Base-by-base conservation (phyloP, 2,113 vertebrate genomes). In the Forbesichthys papilliferus region DNA sequence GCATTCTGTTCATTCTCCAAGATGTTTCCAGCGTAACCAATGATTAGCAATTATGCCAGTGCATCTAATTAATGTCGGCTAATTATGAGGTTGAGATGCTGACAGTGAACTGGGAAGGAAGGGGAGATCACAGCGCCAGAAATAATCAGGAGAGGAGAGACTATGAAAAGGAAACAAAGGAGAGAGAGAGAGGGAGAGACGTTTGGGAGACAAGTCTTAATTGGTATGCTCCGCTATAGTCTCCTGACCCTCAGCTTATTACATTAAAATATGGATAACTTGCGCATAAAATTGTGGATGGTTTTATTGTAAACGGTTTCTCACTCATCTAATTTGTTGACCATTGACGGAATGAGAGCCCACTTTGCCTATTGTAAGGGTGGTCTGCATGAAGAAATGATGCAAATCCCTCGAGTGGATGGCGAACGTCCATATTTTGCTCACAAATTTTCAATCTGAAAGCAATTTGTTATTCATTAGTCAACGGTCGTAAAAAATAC, bases 31-130 rank as follows among this genome's bases (percentile, higher is more conserved):
- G 85, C 82, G 81, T 80, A 92, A 91, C 86, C 88, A 85, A 87
- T 92, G 87, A 92, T 93, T 92, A 92, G 91, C 89, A 92, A 92
- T 93, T 92, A 92, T 82, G 86, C 87, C 84, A 91, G 86, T 87
- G 90, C 90, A 86, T 92, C 88, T 92, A 89, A 90, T 91, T 92
- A 92, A 87, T 88, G 90, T 88, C 6, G 78, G 75, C 80, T 92
- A 92, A 92, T 93, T 91, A 92, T 84, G 87, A 90, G 89, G 85
- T 87, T 90, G 86, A 91, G 86, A 86, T 80, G 87, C 84, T 93
- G 86, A 88, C 79, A 84, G 79, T 68, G 81, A 85, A 84, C 9
- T 58, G 71, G 70, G 59, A 70, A 57, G 79, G 74, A 52, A 1
- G 47, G 66, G 75, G 14, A 72, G 78, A 81, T 70, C 83, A 77